Conservation (phyloP, 2,888 invertebrate genomes). For the Resseliella maxima region DNA sequence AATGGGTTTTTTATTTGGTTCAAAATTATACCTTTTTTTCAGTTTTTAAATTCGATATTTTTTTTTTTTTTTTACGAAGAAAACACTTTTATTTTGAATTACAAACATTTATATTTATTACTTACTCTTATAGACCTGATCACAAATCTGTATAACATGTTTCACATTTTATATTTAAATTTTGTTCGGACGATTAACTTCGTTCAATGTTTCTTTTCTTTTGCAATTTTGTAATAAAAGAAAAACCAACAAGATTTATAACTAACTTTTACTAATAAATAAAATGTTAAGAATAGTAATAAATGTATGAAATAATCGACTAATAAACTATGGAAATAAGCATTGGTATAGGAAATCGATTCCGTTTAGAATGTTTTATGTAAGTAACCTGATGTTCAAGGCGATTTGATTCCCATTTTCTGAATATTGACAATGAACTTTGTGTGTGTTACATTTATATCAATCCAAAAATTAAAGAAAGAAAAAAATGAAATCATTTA, state of each 20-base stretch:
- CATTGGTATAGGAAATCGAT: conserved; percentile 5
- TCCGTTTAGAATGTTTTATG: conserved; percentile 17
- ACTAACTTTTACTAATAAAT: background rate
- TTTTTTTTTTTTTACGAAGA: background rate
- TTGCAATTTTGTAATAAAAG: background rate
- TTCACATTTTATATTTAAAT: background rate
- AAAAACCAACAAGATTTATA: background rate
- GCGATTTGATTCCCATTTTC: background rate
- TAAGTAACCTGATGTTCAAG: background rate
- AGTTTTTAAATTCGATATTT: no score
- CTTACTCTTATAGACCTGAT: no score
- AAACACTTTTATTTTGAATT: background rate
- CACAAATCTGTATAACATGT: no score
- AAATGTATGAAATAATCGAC: conserved; percentile 41
- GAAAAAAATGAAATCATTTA: background rate
- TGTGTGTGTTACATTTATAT: background rate
- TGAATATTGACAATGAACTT: background rate
- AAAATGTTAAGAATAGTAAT: background rate
- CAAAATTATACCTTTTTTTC: background rate
- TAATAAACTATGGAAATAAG: conserved; percentile 10
- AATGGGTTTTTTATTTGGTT: background rate
- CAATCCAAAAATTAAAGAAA: no score
- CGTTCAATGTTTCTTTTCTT: conserved; percentile 9
- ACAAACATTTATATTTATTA: background rate
- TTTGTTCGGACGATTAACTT: background rate